Evolutionary conservation across 2,113 vertebrate species (phyloP).

Genomic region (Tetrax tetrax): DNA sequence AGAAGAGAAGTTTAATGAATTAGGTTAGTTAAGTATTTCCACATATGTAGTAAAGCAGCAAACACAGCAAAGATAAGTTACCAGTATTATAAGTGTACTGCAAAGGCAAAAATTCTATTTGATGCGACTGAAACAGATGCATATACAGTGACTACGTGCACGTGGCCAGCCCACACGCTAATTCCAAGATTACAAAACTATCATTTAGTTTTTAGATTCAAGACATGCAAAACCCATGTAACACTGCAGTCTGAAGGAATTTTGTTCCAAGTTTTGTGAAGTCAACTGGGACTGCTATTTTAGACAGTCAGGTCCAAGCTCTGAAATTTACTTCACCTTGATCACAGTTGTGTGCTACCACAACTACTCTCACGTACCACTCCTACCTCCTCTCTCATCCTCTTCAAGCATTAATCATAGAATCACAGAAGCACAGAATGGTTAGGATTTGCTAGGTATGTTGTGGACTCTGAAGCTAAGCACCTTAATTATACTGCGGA

Average conservation of each 20-base stretch:
- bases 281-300: neutral
- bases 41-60: neutral
- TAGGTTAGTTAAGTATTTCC: neutral
- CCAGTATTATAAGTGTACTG: neutral
- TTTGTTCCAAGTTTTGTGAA: neutral
- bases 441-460: neutral
- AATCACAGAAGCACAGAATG: neutral
- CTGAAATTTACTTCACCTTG: neutral
- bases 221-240: neutral
- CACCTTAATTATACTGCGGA: neutral
- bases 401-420: neutral
- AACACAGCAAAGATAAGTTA: neutral
- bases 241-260: neutral
- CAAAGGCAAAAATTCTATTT: neutral
- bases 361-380: neutral
- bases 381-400: neutral
- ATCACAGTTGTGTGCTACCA: neutral
- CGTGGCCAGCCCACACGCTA: neutral
- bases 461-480: neutral
- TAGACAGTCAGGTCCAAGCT: neutral
- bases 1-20: neutral
- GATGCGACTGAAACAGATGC: neutral
- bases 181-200: neutral
- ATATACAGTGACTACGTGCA: neutral
- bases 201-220: neutral